phyloP scores from a whole-genome alignment of 2,113 vertebrate species.

The Sciurus niger region DNA sequence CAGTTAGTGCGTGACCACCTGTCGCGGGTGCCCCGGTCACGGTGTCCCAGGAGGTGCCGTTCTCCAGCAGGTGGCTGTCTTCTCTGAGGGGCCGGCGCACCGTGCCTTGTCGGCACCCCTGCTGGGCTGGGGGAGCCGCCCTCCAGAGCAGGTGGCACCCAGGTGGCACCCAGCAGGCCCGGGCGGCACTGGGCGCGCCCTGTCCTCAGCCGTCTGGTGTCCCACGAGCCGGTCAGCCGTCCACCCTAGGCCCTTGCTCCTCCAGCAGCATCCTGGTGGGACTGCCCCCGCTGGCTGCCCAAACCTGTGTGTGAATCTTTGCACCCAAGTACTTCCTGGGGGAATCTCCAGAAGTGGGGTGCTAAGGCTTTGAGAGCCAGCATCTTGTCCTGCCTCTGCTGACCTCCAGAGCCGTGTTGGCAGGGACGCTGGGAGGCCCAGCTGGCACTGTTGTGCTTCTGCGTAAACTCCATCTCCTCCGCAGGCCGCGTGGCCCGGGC shows the following conservation, averaged over 20 bases:
- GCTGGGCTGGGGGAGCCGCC: too few species aligned
- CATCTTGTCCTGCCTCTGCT: too few species aligned
- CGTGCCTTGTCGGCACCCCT: too few species aligned
- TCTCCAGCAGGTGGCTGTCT: too few species aligned
- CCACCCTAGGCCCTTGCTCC: not conserved
- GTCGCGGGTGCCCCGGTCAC: too few species aligned
- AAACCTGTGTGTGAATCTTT: not conserved
- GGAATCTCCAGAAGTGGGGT: not conserved
- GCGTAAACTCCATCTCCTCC: rapidly evolving
- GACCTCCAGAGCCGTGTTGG: not conserved
- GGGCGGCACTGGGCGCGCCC: not conserved
- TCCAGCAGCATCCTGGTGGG: not conserved
- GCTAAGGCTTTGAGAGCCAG: not conserved
- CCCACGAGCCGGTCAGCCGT: not conserved
- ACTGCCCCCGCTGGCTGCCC: too few species aligned
- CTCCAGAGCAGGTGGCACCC: not conserved
- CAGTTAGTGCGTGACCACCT: too few species aligned
- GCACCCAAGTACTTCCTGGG: not conserved
- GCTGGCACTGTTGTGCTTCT: too few species aligned
- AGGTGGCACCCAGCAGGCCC: too few species aligned
- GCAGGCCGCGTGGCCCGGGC: slow-evolving; percentile 96
- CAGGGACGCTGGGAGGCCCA: not conserved
- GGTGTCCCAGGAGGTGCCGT: too few species aligned
- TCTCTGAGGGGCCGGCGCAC: too few species aligned
- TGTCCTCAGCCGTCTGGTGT: not conserved